These are phyloP conservation scores for Ammospiza nelsoni DNA, from an alignment of 2,113 vertebrate species.

Conservation along the genomic window DNA sequence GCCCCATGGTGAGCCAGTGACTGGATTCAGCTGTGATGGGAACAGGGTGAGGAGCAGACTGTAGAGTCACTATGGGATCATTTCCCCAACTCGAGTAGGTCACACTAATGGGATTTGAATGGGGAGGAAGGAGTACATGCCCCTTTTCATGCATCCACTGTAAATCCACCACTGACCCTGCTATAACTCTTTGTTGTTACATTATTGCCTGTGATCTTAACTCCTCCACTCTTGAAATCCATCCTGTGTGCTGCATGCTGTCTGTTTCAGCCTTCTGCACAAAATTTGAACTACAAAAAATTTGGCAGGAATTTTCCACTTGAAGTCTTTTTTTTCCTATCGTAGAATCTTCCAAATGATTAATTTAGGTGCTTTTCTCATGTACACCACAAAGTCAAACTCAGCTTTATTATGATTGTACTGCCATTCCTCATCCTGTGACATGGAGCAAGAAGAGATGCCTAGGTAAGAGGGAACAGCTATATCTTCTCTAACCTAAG, in stretches of 20 bases:
- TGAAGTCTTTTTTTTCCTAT: neutral
- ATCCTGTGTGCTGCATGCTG: neutral
- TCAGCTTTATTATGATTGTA: neutral
- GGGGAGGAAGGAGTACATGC: neutral
- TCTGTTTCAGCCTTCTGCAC: neutral
- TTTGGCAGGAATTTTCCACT: neutral
- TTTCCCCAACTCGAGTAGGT: neutral
- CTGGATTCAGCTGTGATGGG: constrained; percentile 34
- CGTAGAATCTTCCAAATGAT: neutral
- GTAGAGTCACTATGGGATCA: neutral
- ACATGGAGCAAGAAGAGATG: neutral
- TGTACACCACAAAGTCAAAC: neutral
- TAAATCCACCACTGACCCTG: neutral
- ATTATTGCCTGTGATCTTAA: neutral
- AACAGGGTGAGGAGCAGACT: neutral
- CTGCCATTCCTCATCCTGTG: neutral
- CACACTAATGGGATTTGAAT: neutral
- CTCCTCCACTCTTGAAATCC: neutral
- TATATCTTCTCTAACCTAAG: neutral
- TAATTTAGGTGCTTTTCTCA: neutral
- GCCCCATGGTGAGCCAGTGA: neutral
- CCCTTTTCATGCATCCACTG: neutral
- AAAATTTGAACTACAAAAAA: neutral
- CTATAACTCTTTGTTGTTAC: neutral
- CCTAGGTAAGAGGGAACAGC: neutral